A percentile compares a stretch with the other conserved stretches of the same genome.
Evolutionary conservation across 2,888 invertebrate species (phyloP).

Genomic region (Paralinhomoeus sp.): DNA sequence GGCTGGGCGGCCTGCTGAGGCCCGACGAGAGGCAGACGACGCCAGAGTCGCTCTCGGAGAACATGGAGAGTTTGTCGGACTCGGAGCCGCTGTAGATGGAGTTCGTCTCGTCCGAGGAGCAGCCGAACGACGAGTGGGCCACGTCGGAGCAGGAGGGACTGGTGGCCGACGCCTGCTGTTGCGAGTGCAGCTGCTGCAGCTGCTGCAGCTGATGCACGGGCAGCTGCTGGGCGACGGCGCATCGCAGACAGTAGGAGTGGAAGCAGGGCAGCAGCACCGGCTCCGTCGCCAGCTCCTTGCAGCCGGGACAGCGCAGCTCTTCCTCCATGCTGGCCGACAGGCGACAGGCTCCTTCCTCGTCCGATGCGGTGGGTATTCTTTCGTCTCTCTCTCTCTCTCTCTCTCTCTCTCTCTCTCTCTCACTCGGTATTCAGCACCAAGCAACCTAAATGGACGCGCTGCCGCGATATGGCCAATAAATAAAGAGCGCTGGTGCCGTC

Average conservation of each 20-base stretch:
- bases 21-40: slow-evolving; percentile 54
- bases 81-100: slow-evolving; percentile 44
- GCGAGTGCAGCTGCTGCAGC: too few species aligned
- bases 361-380: too few species aligned
- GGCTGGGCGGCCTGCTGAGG: slow-evolving; percentile 33
- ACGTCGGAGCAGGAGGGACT: not conserved
- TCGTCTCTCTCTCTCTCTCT: too few species aligned
- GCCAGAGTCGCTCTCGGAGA: slow-evolving; percentile 91
- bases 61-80: slow-evolving; percentile 70
- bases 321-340: too few species aligned
- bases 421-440: too few species aligned
- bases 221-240: slow-evolving; percentile 63
- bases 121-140: too few species aligned
- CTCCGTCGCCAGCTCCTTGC: slow-evolving; percentile 73
- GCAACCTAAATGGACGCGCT: too few species aligned
- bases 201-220: slow-evolving; percentile 29
- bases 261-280: slow-evolving; percentile 73
- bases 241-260: slow-evolving; percentile 62
- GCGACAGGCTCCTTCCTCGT: too few species aligned
- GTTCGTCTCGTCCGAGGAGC: too few species aligned
- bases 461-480: too few species aligned
- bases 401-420: too few species aligned
- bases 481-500: too few species aligned
- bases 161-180: not conserved
- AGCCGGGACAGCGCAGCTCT: slow-evolving; percentile 77